Base-by-base conservation (phyloP, 2,888 invertebrate species). In the Habroteleia sp. region DNA sequence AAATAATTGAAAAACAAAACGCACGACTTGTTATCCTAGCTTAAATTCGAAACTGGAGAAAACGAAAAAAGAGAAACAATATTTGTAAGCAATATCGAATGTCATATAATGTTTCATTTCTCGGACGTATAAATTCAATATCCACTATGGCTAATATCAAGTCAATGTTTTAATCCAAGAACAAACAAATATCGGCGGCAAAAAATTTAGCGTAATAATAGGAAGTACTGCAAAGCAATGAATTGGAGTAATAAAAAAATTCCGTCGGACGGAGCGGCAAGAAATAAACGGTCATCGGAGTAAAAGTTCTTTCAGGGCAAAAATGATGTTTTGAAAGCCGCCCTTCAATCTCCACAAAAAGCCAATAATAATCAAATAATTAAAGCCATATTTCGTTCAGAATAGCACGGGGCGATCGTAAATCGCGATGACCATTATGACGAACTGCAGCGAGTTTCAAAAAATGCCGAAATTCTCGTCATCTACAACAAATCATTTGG, bases 401-500 rank as follows among this genome's bases (percentile, higher is more conserved):
- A 14, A 39, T 23, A 44, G 1, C n/a, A 1, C 16, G n/a, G 3
- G 6, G 1, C n/a, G 11, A 50, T 20, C 33, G 25, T 33, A 63
- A 62, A 44, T 41, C 33, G 20, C 27, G 41, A 31, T 8, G 5
- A 20, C 8, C 39, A 20, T 25, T 25, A 25, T 25, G 25, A 25
- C 25, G 6, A 25, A 25, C 3, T 6, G 25, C 25, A 25, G 3
- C 7, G n/a, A 29, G 35, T 31, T 23, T 8, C 2, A 42, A 48
- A 48, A 41, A 29, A 48, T 6, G 39, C n/a, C 39, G 6, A 52
- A 56, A 46, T 48, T 31, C 29, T 14, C 29, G 25, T 48, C 56
- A 33, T 56, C 56, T 41, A 37, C 46, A 25, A 68, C 66, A 68
- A 68, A 68, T 68, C 56, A 68, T 56, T 41, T 14, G 27, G 7